Evolutionary conservation across 2,888 invertebrate species (phyloP).

Genomic region (Parnassius smintheus): DNA sequence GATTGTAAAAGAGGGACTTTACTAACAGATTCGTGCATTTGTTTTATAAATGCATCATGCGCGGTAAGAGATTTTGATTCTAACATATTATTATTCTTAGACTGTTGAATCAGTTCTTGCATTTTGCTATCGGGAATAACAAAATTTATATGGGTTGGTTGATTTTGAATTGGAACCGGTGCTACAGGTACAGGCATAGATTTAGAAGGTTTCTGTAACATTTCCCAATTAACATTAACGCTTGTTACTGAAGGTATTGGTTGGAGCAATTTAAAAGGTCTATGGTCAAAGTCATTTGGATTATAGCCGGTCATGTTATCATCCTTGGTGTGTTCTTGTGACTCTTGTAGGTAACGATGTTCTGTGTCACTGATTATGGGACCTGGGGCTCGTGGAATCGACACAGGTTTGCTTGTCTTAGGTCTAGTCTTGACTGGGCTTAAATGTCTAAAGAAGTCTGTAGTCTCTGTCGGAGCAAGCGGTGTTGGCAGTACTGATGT

Average conservation of each 20-base stretch:
- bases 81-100: slow-evolving; percentile 28
- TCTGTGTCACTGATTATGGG: slow-evolving; percentile 18
- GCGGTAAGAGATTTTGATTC: slow-evolving; percentile 31
- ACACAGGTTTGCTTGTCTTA: slow-evolving; percentile 47
- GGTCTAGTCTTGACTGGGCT: slow-evolving; percentile 49
- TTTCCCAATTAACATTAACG: slow-evolving; percentile 22
- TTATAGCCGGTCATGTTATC: slow-evolving; percentile 14
- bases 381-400: slow-evolving; percentile 32
- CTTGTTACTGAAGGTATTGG: slow-evolving; percentile 21
- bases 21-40: slow-evolving; percentile 39
- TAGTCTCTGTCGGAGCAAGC: slow-evolving; percentile 45
- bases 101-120: slow-evolving; percentile 38
- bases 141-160: slow-evolving; percentile 33
- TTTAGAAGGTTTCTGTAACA: slow-evolving; percentile 9
- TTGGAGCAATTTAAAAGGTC: slow-evolving; percentile 22
- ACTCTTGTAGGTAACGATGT: slow-evolving; percentile 27
- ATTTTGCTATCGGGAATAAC: slow-evolving; percentile 40
- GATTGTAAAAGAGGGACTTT: slow-evolving; percentile 47
- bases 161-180: slow-evolving; percentile 8
- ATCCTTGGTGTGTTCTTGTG: slow-evolving; percentile 8
- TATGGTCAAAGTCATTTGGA: slow-evolving; percentile 15
- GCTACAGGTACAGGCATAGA: slow-evolving; percentile 5
- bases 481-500: slow-evolving; percentile 46
- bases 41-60: slow-evolving; percentile 36
- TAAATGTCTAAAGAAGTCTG: slow-evolving; percentile 50